Percentiles rank a stretch among this genome's conserved stretches.
phyloP scores from a whole-genome alignment of 2,113 vertebrate species.

The Corythaixoides concolor region DNA sequence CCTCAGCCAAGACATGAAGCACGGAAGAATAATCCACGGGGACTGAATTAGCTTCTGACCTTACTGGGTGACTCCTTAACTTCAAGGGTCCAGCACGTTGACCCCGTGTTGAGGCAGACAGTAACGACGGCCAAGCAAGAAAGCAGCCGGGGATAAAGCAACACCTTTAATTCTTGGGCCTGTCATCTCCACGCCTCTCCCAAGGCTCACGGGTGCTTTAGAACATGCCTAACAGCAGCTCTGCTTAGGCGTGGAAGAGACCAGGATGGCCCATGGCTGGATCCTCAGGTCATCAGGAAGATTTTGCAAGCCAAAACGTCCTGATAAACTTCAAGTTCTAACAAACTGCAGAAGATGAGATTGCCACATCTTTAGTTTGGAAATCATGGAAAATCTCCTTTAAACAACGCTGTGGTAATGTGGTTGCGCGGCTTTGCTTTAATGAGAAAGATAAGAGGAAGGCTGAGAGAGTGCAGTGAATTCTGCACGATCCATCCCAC shows the following conservation, averaged over 20 bases:
- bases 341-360: neutral
- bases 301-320: neutral
- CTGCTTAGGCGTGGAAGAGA: neutral
- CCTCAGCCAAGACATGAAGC: neutral
- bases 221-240: neutral
- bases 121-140: too few relatives aligned
- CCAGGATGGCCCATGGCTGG: fast-evolving
- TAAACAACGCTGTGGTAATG: fast-evolving
- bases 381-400: neutral
- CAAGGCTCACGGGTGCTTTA: neutral
- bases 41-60: neutral
- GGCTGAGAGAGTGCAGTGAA: neutral
- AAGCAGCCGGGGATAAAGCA: neutral
- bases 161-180: neutral
- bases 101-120: fast-evolving
- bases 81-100: neutral
- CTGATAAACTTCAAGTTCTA: neutral
- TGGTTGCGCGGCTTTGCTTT: neutral
- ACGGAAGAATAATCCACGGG: neutral
- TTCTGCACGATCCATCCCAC: neutral
- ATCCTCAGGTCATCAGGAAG: neutral
- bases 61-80: neutral
- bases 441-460: neutral
- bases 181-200: neutral
- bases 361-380: neutral